Base-by-base conservation (phyloP, 2,797 vertebrate genomes). In the Sciurus carolinensis region DNA sequence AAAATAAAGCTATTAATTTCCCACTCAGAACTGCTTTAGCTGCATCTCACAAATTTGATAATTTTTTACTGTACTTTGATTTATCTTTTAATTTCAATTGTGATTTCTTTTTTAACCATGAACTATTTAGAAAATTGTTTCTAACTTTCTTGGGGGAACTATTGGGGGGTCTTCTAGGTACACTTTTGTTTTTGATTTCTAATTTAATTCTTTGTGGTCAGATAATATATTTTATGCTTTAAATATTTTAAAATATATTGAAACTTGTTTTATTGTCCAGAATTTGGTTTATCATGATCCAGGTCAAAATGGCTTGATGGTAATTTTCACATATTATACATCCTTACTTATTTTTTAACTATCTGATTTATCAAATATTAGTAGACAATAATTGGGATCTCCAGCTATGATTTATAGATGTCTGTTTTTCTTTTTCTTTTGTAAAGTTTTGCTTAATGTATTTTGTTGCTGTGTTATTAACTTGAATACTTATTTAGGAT, bases 1-100 rank as follows among this genome's bases (percentile, higher is more conserved):
- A 94, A 83, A 36, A 57, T 87, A 66, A 84, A 91, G 47, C 44
- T 77, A 75, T 33, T 30, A 76, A 42, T 71, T 84, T 94, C 28
- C 54, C 62, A 66, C 12, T 66, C 79, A 72, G 28, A n/a, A 73
- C 6, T 30, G 1, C 28, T 89, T 90, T 47, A 85, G 44, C 26
- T 64, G 26, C 8, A 77, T 44, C 76, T 96, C 44, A 62, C 24
- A 87, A 71, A 77, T 94, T 54, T 83, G 20, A 39, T 77, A 84
- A 71, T 91, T 91, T 85, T 72, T 36, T 73, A 71, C 82, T 36
- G 30, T 7, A 83, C 39, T 69, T 76, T 76, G 69, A 76, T 69
- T 52, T 91, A 44, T 91, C n/a, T 91, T 87, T 24, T 72, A 69
- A 69, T 47, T 93, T 85, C 3, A 73, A 18, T 86, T 75, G 15